These are phyloP conservation scores for Malurus melanocephalus DNA, from an alignment of 2,113 vertebrate genomes.

Conservation along the genomic window DNA sequence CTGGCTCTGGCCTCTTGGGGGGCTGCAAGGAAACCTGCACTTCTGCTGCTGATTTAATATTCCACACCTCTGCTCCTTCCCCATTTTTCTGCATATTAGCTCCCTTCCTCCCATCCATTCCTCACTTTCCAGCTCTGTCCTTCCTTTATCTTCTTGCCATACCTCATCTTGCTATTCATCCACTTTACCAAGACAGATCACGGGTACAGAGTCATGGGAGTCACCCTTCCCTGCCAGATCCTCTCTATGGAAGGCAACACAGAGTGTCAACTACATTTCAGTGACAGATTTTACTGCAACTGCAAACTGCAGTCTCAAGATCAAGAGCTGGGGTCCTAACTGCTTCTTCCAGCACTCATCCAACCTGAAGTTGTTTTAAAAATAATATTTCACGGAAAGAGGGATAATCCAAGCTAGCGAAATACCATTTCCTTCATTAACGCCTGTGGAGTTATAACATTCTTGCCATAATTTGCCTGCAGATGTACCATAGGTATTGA, in stretches of 20 bases:
- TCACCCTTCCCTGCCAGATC: fast-evolving
- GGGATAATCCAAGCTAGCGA: not conserved
- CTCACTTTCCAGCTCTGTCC: not conserved
- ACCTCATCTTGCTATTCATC: not conserved
- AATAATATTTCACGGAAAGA: not conserved
- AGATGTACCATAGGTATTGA: slow-evolving; percentile 17
- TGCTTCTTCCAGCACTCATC: not conserved
- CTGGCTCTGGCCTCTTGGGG: not conserved
- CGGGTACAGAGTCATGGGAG: not conserved
- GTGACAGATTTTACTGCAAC: not conserved
- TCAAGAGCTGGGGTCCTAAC: not conserved
- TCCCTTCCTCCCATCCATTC: not conserved
- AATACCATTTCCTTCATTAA: not conserved
- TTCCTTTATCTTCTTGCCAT: not conserved
- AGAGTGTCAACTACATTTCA: not conserved
- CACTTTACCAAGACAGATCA: not conserved
- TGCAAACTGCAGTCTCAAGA: not conserved
- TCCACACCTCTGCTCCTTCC: not conserved
- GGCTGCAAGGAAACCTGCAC: not conserved
- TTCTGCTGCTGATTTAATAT: not conserved
- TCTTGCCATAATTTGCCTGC: not conserved
- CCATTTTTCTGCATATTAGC: not conserved
- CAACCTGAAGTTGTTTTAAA: not conserved
- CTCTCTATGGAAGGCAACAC: not conserved
- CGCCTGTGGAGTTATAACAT: not conserved